A percentile compares a stretch with the other conserved stretches of the same genome.
Conservation (phyloP, 2,797 vertebrate genomes). For the Chloroceryle amazona region DNA sequence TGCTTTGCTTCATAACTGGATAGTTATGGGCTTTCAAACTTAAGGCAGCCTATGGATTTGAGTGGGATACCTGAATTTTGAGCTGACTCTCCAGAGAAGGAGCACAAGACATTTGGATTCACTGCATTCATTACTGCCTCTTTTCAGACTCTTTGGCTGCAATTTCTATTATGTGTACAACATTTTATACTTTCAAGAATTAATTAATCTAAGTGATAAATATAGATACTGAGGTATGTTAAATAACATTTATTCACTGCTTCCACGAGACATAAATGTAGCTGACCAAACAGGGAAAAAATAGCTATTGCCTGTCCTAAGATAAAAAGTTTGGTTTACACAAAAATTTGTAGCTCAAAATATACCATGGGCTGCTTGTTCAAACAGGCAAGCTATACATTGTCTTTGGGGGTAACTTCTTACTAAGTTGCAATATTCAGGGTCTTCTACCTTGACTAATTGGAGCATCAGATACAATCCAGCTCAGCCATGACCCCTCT, state of each 20-base stretch:
- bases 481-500: background rate
- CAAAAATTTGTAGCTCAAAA: background rate
- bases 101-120: background rate
- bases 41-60: background rate
- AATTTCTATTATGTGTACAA: background rate
- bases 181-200: background rate
- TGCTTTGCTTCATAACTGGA: accelerated
- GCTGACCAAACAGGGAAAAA: background rate
- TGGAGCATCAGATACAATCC: background rate
- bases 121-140: background rate
- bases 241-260: background rate
- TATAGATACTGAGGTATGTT: background rate
- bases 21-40: background rate
- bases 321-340: background rate
- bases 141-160: background rate
- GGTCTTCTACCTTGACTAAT: background rate
- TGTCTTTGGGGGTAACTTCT: background rate
- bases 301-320: background rate
- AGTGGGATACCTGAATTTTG: background rate
- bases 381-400: background rate
- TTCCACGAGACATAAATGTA: background rate
- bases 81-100: background rate
- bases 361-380: background rate
- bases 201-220: background rate
- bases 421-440: background rate